phyloP scores from a whole-genome alignment of 1,140 invertebrate genomes.

The Teleogryllus occipitalis region DNA sequence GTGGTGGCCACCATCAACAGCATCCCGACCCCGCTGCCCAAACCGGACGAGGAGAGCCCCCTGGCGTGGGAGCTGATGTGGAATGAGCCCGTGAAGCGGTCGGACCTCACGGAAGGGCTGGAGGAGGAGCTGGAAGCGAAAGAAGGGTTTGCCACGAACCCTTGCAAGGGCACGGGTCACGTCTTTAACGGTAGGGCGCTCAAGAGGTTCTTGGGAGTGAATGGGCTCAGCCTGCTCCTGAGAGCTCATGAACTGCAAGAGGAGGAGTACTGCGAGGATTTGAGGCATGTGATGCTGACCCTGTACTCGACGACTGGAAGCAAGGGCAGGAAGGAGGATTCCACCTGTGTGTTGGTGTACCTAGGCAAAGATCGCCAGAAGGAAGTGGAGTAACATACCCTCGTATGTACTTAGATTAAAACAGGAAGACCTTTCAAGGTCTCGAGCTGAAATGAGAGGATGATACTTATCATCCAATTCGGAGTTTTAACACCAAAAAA shows the following conservation, averaged over 20 bases:
- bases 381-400: too few relatives aligned
- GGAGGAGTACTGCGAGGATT: constrained; percentile 39
- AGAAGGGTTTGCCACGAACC: constrained; percentile 60
- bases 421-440: too few relatives aligned
- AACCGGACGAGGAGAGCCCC: constrained; percentile 53
- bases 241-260: constrained; percentile 64
- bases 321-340: too few relatives aligned
- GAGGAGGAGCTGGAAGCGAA: constrained; percentile 45
- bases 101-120: constrained; percentile 37
- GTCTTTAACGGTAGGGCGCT: constrained; percentile 59
- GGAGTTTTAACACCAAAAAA: too few relatives aligned
- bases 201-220: constrained; percentile 51
- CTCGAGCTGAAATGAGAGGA: too few relatives aligned
- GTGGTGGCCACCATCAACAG: constrained; percentile 45
- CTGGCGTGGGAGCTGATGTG: constrained; percentile 70
- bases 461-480: too few relatives aligned
- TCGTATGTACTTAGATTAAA: too few relatives aligned
- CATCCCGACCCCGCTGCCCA: constrained; percentile 52
- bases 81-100: constrained; percentile 63
- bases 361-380: too few relatives aligned
- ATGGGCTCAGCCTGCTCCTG: constrained; percentile 57
- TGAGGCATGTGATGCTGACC: background rate
- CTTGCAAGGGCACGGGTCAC: constrained; percentile 58
- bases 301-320: background rate
- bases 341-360: too few relatives aligned